Evolutionary conservation across 2,113 vertebrate species (phyloP).

Genomic region (Siniperca knerii): DNA sequence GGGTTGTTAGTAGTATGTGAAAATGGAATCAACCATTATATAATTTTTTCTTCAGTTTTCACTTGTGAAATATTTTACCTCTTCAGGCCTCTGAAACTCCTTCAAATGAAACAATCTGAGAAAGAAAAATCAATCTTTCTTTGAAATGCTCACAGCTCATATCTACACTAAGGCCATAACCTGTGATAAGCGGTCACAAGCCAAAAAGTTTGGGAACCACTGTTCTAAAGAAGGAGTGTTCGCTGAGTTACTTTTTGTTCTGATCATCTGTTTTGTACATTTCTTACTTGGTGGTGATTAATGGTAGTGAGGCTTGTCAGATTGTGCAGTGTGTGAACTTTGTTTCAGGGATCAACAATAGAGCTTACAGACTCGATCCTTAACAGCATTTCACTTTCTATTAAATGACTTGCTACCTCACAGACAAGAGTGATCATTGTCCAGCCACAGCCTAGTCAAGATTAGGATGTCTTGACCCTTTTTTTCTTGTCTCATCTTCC

Average conservation of each 20-base stretch:
- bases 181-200: neutral
- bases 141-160: neutral
- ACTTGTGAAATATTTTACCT: neutral
- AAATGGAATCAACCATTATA: neutral
- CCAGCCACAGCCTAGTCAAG: neutral
- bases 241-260: neutral
- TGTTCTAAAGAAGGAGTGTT: neutral
- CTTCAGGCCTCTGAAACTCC: neutral
- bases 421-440: neutral
- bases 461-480: neutral
- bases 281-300: neutral
- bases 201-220: neutral
- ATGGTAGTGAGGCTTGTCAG: neutral
- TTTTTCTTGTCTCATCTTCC: neutral
- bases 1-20: too few relatives aligned
- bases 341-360: neutral
- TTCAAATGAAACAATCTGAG: constrained; percentile 5
- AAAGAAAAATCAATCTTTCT: constrained; percentile 2
- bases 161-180: neutral
- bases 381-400: neutral
- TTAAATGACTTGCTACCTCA: neutral
- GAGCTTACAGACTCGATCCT: neutral
- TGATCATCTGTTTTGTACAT: neutral
- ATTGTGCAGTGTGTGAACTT: neutral
- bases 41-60: neutral